phyloP scores from a whole-genome alignment of 2,888 invertebrate genomes.

The Agriotes lineatus region DNA sequence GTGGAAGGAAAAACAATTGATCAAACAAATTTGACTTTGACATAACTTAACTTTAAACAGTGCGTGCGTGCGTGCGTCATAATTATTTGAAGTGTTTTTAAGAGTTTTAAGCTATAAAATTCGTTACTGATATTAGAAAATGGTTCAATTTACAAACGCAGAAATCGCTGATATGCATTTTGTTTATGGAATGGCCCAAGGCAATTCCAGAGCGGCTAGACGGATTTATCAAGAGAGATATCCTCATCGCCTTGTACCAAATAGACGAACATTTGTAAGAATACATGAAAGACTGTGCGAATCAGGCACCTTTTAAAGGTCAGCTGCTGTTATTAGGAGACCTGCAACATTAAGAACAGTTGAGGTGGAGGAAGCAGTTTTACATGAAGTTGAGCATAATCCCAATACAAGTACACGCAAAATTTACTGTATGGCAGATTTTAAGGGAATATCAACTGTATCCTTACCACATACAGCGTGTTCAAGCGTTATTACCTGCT shows the following conservation, averaged over 20 bases:
- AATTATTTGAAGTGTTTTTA: too few relatives aligned
- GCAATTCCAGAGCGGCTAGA: background rate
- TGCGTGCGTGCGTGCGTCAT: too few relatives aligned
- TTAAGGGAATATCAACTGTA: slow-evolving; percentile 27
- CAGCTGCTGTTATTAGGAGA: slow-evolving; percentile 22
- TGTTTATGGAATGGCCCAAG: background rate
- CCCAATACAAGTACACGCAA: slow-evolving; percentile 2
- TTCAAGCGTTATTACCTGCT: slow-evolving; percentile 31
- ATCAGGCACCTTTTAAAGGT: background rate
- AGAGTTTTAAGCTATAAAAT: too few relatives aligned
- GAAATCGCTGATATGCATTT: background rate
- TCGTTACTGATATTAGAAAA: too few relatives aligned
- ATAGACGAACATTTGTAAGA: background rate
- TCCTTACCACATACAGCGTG: slow-evolving; percentile 34
- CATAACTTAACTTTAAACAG: too few relatives aligned
- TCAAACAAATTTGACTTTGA: too few relatives aligned
- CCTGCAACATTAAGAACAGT: background rate
- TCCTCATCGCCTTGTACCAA: background rate
- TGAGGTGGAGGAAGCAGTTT: slow-evolving; percentile 6
- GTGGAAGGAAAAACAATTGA: too few relatives aligned
- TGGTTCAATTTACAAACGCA: too few relatives aligned
- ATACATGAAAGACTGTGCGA: background rate
- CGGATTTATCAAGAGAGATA: background rate
- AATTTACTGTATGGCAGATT: background rate
- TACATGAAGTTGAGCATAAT: background rate